A percentile compares a stretch with the other conserved stretches of the same genome.
Conservation (phyloP, 2,797 vertebrate species). For the Tokudaia muenninki region DNA sequence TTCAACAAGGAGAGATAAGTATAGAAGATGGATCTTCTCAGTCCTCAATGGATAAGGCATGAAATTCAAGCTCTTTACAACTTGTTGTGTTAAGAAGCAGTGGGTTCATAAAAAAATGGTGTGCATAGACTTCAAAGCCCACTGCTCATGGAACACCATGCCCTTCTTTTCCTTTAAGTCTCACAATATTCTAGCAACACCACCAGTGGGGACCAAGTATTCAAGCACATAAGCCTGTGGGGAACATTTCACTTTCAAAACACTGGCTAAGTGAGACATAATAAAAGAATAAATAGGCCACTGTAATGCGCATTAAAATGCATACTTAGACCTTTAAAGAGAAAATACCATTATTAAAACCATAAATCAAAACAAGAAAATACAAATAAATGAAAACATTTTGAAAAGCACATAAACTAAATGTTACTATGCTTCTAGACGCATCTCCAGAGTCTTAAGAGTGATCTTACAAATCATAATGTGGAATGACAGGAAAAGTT, state of each 20-base stretch:
- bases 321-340: background rate
- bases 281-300: background rate
- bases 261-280: background rate
- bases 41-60: background rate
- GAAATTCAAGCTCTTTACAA: background rate
- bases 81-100: background rate
- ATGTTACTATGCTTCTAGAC: background rate
- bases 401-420: background rate
- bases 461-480: background rate
- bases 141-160: background rate
- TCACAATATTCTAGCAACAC: too few species aligned
- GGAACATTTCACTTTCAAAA: background rate
- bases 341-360: conserved; percentile 5
- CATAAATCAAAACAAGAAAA: conserved; percentile 1
- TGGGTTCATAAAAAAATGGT: background rate
- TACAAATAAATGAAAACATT: background rate
- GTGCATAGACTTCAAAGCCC: background rate
- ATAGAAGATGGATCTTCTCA: background rate
- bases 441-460: background rate
- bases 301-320: background rate
- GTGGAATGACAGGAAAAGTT: background rate
- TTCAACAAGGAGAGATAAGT: too few species aligned
- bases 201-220: too few species aligned
- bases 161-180: background rate
- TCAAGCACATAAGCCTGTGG: background rate